These are phyloP conservation scores for Cebidichthys violaceus DNA, from an alignment of 2,113 vertebrate species.

Conservation along the genomic window DNA sequence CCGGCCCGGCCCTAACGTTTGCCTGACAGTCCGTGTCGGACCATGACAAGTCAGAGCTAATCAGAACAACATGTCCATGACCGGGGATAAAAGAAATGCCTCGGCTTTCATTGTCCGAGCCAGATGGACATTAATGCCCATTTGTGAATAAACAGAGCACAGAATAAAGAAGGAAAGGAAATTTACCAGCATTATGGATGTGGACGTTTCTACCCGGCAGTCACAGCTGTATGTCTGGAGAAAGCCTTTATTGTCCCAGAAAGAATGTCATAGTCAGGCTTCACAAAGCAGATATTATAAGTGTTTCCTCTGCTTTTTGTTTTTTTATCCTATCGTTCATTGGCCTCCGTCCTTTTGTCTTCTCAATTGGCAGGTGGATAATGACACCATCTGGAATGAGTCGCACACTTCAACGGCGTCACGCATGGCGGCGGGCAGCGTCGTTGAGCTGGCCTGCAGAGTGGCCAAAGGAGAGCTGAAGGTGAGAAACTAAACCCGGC, in stretches of 20 bases:
- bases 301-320: neutral
- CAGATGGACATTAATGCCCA: slow-evolving; percentile 61
- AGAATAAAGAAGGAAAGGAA: slow-evolving; percentile 30
- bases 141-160: slow-evolving; percentile 57
- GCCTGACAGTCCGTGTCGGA: slow-evolving; percentile 68
- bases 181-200: slow-evolving; percentile 26
- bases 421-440: slow-evolving; percentile 91
- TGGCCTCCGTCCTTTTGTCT: neutral
- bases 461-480: slow-evolving; percentile 92
- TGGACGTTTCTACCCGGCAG: slow-evolving; percentile 3
- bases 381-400: slow-evolving; percentile 98
- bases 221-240: slow-evolving; percentile 7
- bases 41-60: slow-evolving; percentile 71
- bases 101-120: slow-evolving; percentile 62
- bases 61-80: slow-evolving; percentile 69
- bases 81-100: slow-evolving; percentile 69
- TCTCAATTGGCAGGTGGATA: slow-evolving; percentile 89
- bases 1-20: slow-evolving; percentile 14
- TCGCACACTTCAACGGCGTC: slow-evolving; percentile 94
- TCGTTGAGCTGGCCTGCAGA: slow-evolving; percentile 91
- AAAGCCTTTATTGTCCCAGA: slow-evolving; percentile 1
- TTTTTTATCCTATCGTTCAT: neutral
- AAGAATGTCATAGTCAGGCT: neutral
- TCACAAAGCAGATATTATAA: neutral
- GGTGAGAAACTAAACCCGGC: slow-evolving; percentile 78